These are phyloP conservation scores for Coendou prehensilis DNA, from an alignment of 2,797 vertebrate genomes.

Conservation along the genomic window DNA sequence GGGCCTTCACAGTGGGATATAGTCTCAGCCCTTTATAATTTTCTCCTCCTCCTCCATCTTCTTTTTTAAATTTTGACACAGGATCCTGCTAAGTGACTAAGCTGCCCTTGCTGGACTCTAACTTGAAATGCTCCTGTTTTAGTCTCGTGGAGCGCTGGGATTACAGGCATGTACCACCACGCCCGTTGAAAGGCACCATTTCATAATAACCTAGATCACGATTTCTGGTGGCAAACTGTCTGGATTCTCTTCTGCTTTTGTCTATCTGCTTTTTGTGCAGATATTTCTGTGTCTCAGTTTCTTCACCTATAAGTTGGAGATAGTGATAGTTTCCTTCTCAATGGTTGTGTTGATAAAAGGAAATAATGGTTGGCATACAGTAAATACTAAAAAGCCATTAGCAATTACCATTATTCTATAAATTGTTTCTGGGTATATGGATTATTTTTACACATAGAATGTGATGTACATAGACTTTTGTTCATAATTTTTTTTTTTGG, in stretches of 20 bases:
- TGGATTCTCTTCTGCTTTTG: not conserved
- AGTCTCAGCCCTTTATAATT: not conserved
- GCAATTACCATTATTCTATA: not conserved
- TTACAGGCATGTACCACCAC: not conserved
- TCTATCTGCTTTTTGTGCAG: not conserved
- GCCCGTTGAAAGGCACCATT: not conserved
- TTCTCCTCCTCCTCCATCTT: not conserved
- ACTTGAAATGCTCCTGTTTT: not conserved
- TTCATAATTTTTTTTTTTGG: not conserved
- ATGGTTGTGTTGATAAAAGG: conserved; percentile 7
- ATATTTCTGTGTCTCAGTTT: not conserved
- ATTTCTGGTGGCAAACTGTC: not conserved
- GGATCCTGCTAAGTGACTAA: not conserved
- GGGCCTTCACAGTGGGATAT: not conserved
- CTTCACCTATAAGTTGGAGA: not conserved
- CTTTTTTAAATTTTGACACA: not conserved
- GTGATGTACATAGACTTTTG: not conserved
- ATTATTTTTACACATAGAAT: conserved; percentile 19
- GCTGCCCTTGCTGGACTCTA: not conserved
- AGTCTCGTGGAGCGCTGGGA: not conserved
- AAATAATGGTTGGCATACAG: not conserved
- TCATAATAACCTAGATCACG: not conserved
- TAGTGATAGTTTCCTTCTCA: not conserved
- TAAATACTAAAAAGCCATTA: not conserved
- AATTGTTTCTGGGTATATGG: not conserved